A percentile compares a stretch with the other conserved stretches of the same genome.
These are phyloP conservation scores for Tenrec ecaudatus DNA, from an alignment of 2,113 vertebrate genomes.

Conservation along the genomic window DNA sequence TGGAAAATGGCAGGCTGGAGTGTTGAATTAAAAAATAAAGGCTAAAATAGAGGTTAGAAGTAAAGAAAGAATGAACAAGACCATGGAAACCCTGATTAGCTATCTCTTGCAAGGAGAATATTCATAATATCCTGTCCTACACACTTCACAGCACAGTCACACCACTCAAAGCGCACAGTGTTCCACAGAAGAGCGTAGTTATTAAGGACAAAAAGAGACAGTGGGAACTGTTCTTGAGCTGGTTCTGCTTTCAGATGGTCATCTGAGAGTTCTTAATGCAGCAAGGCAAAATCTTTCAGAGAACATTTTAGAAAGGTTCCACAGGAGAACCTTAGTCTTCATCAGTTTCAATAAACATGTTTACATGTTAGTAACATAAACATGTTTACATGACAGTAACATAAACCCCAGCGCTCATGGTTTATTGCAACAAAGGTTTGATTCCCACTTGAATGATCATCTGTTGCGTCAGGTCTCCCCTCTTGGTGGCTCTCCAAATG, in stretches of 20 bases:
- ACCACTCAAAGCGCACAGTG: neutral
- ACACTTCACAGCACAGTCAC: neutral
- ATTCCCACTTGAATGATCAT: neutral
- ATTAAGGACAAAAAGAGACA: too few relatives aligned
- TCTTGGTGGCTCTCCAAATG: neutral
- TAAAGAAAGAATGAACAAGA: neutral
- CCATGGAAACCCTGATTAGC: neutral
- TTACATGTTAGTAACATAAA: neutral
- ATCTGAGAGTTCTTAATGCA: neutral
- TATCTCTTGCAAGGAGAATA: neutral
- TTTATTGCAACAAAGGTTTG: neutral
- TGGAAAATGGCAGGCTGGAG: neutral
- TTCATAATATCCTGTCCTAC: neutral
- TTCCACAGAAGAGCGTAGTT: neutral
- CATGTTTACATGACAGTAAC: neutral
- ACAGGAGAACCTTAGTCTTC: neutral
- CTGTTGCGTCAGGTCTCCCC: neutral
- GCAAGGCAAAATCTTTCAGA: neutral
- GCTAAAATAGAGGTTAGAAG: neutral
- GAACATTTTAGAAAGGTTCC: neutral
- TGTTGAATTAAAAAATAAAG: neutral
- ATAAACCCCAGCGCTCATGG: neutral
- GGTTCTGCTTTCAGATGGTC: neutral
- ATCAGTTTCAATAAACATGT: neutral
- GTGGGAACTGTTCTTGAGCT: too few relatives aligned